Evolutionary conservation across 2,797 vertebrate genomes (phyloP).

Genomic region (Petrocephalus schoutedeni): DNA sequence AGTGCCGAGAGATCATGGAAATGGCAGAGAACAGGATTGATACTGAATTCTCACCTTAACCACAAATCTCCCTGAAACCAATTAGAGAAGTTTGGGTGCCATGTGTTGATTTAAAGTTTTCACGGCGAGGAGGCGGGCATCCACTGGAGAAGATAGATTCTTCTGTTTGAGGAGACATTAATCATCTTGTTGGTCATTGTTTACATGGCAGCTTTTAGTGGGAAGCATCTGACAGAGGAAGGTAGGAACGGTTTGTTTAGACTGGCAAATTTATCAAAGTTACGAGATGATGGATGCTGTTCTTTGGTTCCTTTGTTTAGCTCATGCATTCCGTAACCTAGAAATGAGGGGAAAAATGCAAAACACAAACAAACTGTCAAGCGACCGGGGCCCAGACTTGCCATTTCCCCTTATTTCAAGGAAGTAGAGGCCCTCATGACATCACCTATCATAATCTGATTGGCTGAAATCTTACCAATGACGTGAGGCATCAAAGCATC

Average conservation of each 20-base stretch:
- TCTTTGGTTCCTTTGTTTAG: neutral
- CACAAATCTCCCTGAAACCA: neutral
- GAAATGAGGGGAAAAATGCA: neutral
- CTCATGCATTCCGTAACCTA: neutral
- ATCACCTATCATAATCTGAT: neutral
- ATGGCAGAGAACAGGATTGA: neutral
- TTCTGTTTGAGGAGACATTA: neutral
- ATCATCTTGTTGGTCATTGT: slow-evolving; percentile 1
- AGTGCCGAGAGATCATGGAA: neutral
- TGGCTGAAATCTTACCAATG: neutral
- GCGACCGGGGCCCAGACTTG: neutral
- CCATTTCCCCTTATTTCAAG: neutral
- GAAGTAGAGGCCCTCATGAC: neutral
- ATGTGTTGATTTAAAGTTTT: slow-evolving; percentile 17
- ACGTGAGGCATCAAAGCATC: neutral
- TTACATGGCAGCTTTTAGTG: neutral
- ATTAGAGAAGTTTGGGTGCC: neutral
- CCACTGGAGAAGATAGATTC: neutral
- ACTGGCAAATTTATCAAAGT: slow-evolving; percentile 7
- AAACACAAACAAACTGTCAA: neutral
- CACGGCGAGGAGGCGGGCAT: neutral
- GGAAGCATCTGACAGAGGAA: neutral
- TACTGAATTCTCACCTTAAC: neutral
- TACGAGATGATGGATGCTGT: neutral
- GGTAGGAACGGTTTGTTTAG: slow-evolving; percentile 14